Base-by-base conservation (phyloP, 1,140 invertebrate species). In the Odontomachus brunneus region DNA sequence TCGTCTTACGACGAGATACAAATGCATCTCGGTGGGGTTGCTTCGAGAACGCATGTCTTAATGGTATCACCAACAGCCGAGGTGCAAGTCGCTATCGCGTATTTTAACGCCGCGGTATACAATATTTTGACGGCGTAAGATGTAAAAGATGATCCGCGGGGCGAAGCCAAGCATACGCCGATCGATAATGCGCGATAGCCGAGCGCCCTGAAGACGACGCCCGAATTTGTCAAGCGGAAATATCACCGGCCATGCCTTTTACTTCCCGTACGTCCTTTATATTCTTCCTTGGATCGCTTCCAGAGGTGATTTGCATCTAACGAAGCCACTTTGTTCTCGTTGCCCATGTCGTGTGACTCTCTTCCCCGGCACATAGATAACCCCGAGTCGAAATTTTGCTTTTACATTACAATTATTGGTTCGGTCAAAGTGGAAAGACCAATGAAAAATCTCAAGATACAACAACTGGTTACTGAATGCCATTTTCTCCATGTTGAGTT, bases 261-360 rank as follows among this genome's bases (percentile, higher is more conserved):
- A 85, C 48, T 67, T 29, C 48, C 76, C 38, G 60, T 53, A 63
- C 67, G 22, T 66, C 48, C 55, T 81, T 84, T 84, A 66, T 74
- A 63, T 55, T 33, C 67, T 74, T 62, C 57, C 65, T 83, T 83
- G 81, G 84, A 83, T 76, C 63, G 65, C 24, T 85, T 85, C 81
- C 84, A 85, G 84, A 71, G 62, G 59, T 67, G 81, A 85, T 85
- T 85, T 85, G 84, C 84, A 85, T 85, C 82, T 85, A 85, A 85
- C 80, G 81, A 85, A 85, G 72, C 80, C 72, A 85, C 84, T 83
- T 83, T 83, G 49, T 83, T 76, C 81, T 71, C 44, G 55, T 74
- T 53, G 14, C 44, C 19, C 44, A 26, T 19, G 71, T 19, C 19
- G 33, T 29, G 55, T 53, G 12, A 55, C 53, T 63, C 53, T 63